Base-by-base conservation (phyloP, 2,888 invertebrate species). In the Melinaea menophilus region DNA sequence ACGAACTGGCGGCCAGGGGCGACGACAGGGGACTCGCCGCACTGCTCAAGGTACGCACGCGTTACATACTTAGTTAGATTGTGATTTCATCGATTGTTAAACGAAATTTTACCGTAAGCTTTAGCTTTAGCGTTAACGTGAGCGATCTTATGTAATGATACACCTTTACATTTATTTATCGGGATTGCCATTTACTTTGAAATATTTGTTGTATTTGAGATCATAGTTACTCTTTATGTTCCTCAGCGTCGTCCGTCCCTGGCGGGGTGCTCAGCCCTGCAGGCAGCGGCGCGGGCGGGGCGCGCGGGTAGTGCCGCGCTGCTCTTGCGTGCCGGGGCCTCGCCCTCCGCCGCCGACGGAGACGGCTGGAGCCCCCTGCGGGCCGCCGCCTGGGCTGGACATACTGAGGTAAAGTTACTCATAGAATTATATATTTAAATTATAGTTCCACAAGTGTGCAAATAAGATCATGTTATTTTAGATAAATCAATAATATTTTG, bases 321-420 rank as follows among this genome's bases (percentile, higher is more conserved):
- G 74, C 91, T 95, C 58, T 81, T 94, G 55, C 74, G 91, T 0
- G 93, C 95, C 57, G 95, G 95, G 0, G 96, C 96, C 0, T 91
- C 93, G 67, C 93, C 95, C 0, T 96, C 96, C 81, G 93, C 95
- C 9, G 95, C 96, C 5, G 98, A 98, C 80, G 94, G 95, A 12
- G 97, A 97, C 77, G 97, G 97, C 45, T 97, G 97, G 98, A 97
- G 96, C 45, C 96, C 97, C 12, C 88, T 97, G 56, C 90, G 98
- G 62, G 97, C 98, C 3, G 97, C 98, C 31, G 97, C 98, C 11
- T 98, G 98, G 98, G 98, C 97, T 57, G 98, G 98, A 0, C 98
- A 98, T 77, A 95, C 95, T 1, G 95, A 96, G 90, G 94, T 94
- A 33, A 41, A 57, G 4, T 2, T 22, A 41, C 22, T n/a, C 5